Evolutionary conservation across 2,797 vertebrate genomes (phyloP), one percentile per base, ranked within the genome.

Genomic region (Sitta carolinensis): DNA sequence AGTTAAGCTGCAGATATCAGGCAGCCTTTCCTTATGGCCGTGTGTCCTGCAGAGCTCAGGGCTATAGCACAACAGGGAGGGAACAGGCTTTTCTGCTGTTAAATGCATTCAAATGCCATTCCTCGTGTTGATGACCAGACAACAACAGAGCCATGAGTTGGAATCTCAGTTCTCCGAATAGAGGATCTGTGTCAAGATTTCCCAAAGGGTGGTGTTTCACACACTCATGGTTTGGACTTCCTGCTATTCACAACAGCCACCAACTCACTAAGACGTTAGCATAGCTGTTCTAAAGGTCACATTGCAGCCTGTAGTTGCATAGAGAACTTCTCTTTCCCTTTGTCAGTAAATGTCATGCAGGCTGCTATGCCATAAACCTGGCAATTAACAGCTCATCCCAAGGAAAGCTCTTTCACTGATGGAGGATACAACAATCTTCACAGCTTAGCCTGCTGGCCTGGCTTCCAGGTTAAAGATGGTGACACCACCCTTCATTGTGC

Each of bases 21-120:
- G 52, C 19, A 87, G 22, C 16, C 25, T 80, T 76, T 89, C 25
- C 25, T 57, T 59, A 50, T 9, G 23, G 38, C 48, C 10, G 13
- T 2, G 3, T 16, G 43, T 69, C 25, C 76, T 69, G 18, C 21
- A 47, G 22, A 59, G 55, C 23, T 63, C 23, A 40, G 23, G 10
- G 18, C 27, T 52, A 20, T 20, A 40, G 52, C 29, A 29, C 8
- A 63, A 26, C 0, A 0, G 36, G 7, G 23, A 75, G 12, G 15
- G 3, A 36, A 69, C 47, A 87, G 48, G 13, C 5, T 43, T 89
- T 79, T 20, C 45, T 69, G 47, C 27, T 75, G 47, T 42, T 52
- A 38, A 20, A 22, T 27, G 14, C 16, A 12, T 43, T 19, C 42
- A 72, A 36, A 51, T 62, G 13, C 13, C 66, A 10, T 34, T 52